Percentiles rank a stretch among this genome's conserved stretches.
These are phyloP conservation scores for Temnopleurus reevesii DNA, from an alignment of 53 echinoderm and acorn worm species.

Conservation along the genomic window DNA sequence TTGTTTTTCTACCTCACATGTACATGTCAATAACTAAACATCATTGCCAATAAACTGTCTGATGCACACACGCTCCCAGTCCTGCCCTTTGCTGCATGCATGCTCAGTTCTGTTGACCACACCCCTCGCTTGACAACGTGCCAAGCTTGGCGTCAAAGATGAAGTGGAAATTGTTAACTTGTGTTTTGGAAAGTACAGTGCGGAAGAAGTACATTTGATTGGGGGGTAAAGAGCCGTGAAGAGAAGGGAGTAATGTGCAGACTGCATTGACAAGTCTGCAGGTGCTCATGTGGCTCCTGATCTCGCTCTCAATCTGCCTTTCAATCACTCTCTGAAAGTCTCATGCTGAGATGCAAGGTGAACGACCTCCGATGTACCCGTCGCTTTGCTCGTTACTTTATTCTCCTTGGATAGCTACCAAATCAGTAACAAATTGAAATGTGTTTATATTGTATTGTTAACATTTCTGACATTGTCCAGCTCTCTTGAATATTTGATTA, in stretches of 20 bases:
- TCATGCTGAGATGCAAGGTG: no score
- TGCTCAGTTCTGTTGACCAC: background rate
- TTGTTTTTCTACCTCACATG: background rate
- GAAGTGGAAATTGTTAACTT: background rate
- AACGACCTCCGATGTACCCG: no score
- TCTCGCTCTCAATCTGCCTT: no score
- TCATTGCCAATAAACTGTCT: background rate
- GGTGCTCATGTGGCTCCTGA: slow-evolving; percentile 6
- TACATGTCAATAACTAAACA: background rate
- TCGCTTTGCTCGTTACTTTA: no score
- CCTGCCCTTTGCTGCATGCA: background rate
- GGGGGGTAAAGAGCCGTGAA: background rate
- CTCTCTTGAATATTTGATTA: no score
- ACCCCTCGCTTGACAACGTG: background rate
- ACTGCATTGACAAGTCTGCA: background rate
- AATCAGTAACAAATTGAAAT: no score
- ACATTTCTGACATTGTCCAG: no score
- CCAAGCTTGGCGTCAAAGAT: slow-evolving; percentile 1
- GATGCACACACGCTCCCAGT: background rate
- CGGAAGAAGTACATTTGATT: background rate
- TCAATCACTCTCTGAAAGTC: no score
- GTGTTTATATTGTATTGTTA: no score
- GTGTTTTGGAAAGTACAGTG: background rate
- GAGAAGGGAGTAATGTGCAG: background rate
- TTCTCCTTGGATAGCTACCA: background rate